A percentile compares a stretch with the other conserved stretches of the same genome.
These are phyloP conservation scores for Troilus luridus DNA, from an alignment of 2,888 invertebrate genomes.

Conservation along the genomic window DNA sequence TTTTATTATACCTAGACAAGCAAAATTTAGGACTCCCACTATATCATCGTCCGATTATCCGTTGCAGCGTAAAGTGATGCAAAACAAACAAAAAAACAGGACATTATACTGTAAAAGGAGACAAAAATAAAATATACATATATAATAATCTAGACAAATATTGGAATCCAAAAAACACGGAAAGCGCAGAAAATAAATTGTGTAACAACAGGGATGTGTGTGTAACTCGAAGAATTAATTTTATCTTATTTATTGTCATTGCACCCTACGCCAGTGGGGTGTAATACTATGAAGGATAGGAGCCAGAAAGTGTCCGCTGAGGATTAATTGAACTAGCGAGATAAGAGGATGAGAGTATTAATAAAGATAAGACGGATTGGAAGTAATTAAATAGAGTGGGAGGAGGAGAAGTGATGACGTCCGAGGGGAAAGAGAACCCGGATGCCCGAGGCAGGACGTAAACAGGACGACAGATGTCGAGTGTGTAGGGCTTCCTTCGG, in stretches of 20 bases:
- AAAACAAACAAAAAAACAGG: not conserved
- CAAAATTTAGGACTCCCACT: too few species aligned
- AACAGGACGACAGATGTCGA: conserved; percentile 41
- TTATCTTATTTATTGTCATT: conserved; percentile 7
- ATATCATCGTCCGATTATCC: too few species aligned
- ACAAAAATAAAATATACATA: not conserved
- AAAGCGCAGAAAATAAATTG: not conserved
- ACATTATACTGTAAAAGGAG: not conserved
- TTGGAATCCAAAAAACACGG: not conserved
- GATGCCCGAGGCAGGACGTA: not conserved
- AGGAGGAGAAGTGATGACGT: conserved; percentile 14
- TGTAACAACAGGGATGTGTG: not conserved
- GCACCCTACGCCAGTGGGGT: not conserved
- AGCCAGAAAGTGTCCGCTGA: conserved; percentile 4
- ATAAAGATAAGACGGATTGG: conserved; percentile 35
- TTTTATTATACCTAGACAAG: too few species aligned
- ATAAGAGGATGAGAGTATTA: conserved; percentile 44
- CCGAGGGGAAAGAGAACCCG: conserved; percentile 10
- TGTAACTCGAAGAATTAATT: not conserved
- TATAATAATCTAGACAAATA: not conserved
- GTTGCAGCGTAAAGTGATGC: not conserved
- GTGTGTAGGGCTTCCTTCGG: not conserved
- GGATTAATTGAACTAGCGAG: conserved; percentile 38
- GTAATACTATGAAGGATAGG: conserved; percentile 11
- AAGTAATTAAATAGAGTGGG: conserved; percentile 46